Evolutionary conservation across 2,797 vertebrate species (phyloP), one percentile per base, ranked within the genome.

Genomic region (Gallinago solitaria): DNA sequence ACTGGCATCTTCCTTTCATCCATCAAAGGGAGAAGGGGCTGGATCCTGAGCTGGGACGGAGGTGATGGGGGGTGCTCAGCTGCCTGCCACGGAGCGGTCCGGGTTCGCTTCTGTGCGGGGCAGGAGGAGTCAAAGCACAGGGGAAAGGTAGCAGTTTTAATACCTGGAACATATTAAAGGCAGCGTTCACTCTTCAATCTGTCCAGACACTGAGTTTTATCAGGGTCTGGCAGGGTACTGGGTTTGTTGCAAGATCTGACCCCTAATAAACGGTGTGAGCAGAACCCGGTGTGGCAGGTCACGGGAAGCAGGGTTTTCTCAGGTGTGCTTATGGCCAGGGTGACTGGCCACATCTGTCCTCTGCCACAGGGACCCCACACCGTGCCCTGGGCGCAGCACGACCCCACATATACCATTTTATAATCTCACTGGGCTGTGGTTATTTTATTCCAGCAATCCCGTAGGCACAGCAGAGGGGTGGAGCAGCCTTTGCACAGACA

Each of bases 11-110:
- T 48, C 27, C 39, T 68, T 51, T 78, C 48, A 15, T 18, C 39
- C 15, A 3, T 20, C 41, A 27, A 32, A 84, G 12, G 45, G 25
- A 71, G n/a, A 53, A 17, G 28, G 30, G 16, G 2, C 33, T 4
- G 5, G 59, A 32, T 15, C 32, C 35, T 1, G 16, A 21, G 28
- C 64, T 7, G 6, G 32, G n/a, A 51, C 1, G 2, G 37, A n/a
- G 43, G 50, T 48, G 15, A 4, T 9, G 10, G 2, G 41, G 48
- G 39, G 48, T 37, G 24, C 67, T 59, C 43, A 54, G 57, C 76
- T 56, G 30, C 27, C 63, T 64, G 12, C 18, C 8, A 2, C 1
- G 1, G 45, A 16, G 33, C 0, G 3, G 39, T 47, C 80, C 71
- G 37, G 32, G 12, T 51, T 73, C 17, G 2, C 30, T 64, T 47